Conservation (phyloP, 2,113 vertebrate genomes). For the Catharus bicknelli region DNA sequence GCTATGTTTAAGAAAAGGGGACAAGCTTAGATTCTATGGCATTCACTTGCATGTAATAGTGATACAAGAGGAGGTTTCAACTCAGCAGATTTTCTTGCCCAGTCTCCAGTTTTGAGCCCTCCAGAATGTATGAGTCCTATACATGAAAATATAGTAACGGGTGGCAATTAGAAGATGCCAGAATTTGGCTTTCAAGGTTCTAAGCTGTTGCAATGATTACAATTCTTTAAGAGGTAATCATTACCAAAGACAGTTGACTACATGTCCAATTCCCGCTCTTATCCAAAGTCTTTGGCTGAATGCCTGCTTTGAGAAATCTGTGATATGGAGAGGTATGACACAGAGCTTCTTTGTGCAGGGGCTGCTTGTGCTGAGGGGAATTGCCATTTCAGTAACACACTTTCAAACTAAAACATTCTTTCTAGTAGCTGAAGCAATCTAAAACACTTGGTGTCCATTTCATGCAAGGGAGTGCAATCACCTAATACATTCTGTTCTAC, state of each 20-base stretch:
- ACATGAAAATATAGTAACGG: background rate
- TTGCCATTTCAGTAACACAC: background rate
- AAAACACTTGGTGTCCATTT: background rate
- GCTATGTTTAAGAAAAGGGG: background rate
- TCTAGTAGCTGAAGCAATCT: background rate
- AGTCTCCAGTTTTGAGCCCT: background rate
- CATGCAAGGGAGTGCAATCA: background rate
- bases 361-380: background rate
- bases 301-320: background rate
- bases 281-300: background rate
- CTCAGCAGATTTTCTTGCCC: background rate
- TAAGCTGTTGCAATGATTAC: background rate
- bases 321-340: background rate
- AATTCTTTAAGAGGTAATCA: background rate
- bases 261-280: background rate
- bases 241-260: background rate
- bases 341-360: background rate
- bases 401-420: background rate
- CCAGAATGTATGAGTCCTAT: fast-evolving
- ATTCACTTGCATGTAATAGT: background rate
- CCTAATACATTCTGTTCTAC: background rate
- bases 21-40: background rate
- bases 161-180: background rate
- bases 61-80: background rate
- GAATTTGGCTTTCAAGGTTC: background rate